Base-by-base conservation (phyloP, 2,888 invertebrate species). In the Acrobasis repandana region DNA sequence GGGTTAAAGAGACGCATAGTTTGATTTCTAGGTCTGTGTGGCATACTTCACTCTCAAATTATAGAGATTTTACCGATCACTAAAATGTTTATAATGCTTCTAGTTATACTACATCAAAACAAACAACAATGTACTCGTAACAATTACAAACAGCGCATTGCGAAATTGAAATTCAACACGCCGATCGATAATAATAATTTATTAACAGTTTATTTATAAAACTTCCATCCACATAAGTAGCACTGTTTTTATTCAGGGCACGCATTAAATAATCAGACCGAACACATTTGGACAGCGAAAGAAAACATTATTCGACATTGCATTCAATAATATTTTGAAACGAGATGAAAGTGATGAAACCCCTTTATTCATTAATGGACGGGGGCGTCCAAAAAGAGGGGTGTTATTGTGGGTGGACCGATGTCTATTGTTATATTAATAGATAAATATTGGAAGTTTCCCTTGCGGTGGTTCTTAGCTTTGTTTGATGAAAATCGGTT, bases 121-220 rank as follows among this genome's bases (percentile, higher is more conserved):
- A 50, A 20, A 4, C 6, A 28, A 20, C 20, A 49, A 38, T 36
- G n/a, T n/a, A n/a, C n/a, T n/a, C n/a, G n/a, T n/a, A 43, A 33
- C 14, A 2, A 14, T 5, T n/a, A 54, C 33, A 38, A 38, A 18
- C 38, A 54, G 38, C 8, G 6, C 16, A 43, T 54, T 38, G 38
- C 54, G 43, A 54, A 54, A 43, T 54, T 54, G 54, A 16, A 54
- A 54, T 38, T 54, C 54, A 10, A 15, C 16, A 14, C 54, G 50
- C 36, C 11, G 54, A 8, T n/a, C n/a, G n/a, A n/a, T n/a, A n/a
- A 38, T 20, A 38, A 54, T 54, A 54, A 54, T 54, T 54, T 54
- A 43, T 54, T 18, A 54, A 43, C 54, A 54, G 54, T 54, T 54
- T 54, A 54, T 54, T 54, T 54, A 54, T 43, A 18, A 36, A 18